These are phyloP conservation scores for Amyelois transitella DNA, from an alignment of 1,140 invertebrate species.

Conservation along the genomic window DNA sequence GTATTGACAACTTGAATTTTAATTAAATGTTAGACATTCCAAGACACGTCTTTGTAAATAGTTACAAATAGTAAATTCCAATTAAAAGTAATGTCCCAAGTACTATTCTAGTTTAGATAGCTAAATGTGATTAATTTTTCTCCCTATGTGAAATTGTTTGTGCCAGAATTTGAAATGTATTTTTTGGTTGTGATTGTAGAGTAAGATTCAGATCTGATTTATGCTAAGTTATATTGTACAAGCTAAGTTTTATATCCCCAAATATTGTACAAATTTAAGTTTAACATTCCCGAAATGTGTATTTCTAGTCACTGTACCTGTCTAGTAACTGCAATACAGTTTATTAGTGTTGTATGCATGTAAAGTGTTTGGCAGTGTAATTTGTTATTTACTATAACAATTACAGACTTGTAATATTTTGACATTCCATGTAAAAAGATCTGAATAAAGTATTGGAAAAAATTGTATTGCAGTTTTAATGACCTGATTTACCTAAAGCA, in stretches of 20 bases:
- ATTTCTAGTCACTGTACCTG: conserved; percentile 27
- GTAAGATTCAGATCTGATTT: conserved; percentile 16
- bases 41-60: background rate
- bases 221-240: conserved; percentile 4
- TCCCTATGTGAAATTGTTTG: conserved; percentile 10
- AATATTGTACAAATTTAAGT: conserved; percentile 11
- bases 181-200: conserved; percentile 59
- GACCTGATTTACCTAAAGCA: conserved; percentile 27
- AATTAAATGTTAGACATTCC: background rate
- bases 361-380: conserved; percentile 43
- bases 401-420: conserved; percentile 38
- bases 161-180: conserved; percentile 22
- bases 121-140: background rate
- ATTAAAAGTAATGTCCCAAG: background rate
- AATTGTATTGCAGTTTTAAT: conserved; percentile 76
- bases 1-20: conserved; percentile 41
- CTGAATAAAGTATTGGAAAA: conserved; percentile 63
- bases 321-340: conserved; percentile 66
- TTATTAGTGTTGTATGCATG: conserved; percentile 47
- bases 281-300: conserved; percentile 16
- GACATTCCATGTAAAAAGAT: conserved; percentile 35
- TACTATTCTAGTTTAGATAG: background rate
- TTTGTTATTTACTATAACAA: conserved; percentile 24
- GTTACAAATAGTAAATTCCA: background rate
- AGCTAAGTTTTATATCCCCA: conserved; percentile 4